Evolutionary conservation across 2,113 vertebrate species (phyloP).

Genomic region (Charadrius vociferus): DNA sequence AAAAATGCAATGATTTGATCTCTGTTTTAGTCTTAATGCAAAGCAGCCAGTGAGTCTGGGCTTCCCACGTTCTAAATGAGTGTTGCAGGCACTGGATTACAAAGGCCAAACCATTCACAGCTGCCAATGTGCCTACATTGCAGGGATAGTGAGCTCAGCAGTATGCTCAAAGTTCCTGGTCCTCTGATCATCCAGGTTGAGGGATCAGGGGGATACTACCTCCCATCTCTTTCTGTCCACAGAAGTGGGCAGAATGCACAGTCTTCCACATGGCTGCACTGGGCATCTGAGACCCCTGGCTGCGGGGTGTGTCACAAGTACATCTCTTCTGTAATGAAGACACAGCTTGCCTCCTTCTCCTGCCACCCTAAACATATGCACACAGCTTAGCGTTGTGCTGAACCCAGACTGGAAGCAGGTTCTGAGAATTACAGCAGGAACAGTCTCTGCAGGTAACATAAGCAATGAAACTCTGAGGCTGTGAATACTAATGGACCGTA

Average conservation of each 20-base stretch:
- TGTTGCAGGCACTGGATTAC: not conserved
- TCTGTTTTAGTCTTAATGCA: not conserved
- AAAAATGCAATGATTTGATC: not conserved
- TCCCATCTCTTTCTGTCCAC: not conserved
- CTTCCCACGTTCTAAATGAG: not conserved
- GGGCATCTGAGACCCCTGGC: not conserved
- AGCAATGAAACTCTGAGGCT: not conserved
- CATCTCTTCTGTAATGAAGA: not conserved
- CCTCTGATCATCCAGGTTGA: not conserved
- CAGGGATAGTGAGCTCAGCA: not conserved
- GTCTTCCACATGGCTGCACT: not conserved
- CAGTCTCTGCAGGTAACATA: not conserved
- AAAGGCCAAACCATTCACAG: not conserved
- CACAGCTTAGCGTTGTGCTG: not conserved
- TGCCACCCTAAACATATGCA: not conserved
- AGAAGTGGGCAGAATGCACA: not conserved
- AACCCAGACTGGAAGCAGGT: not conserved
- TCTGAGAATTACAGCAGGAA: not conserved
- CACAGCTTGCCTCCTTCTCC: not conserved
- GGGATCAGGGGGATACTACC: not conserved
- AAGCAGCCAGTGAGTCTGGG: not conserved
- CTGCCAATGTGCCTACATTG: accelerated
- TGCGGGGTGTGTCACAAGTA: no score
- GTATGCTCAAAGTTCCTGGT: accelerated
- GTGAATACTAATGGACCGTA: not conserved